Base-by-base conservation (phyloP, 2,113 vertebrate species). In the Cygnus buccinator region DNA sequence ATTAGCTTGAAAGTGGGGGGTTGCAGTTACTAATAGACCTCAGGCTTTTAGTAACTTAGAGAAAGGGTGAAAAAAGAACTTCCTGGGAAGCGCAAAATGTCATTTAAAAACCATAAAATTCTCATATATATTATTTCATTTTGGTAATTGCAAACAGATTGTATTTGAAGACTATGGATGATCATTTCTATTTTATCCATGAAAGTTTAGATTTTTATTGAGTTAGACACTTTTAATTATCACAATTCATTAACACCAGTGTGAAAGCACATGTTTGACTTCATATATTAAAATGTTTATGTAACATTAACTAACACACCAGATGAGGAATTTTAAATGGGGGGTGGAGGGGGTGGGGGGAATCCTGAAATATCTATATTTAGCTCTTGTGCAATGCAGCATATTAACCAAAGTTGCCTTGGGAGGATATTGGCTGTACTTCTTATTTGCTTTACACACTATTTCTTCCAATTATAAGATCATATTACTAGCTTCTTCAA, bases 1-100 rank as follows among this genome's bases (percentile, higher is more conserved):
- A 99, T 99, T 99, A 99, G 99, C 99, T 99, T 97, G 98, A 98
- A 98, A 99, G 98, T 99, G 97, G 98, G 98, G 98, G 98, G 98
- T 98, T 98, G 98, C 98, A 98, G 98, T 98, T 99, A 98, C 98
- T 99, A 99, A 98, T 98, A 99, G 99, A 99, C 98, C 98, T 98
- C 95, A 98, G 98, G 98, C 98, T 99, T 98, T 99, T 98, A 98
- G 98, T 99, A 98, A 99, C 98, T 99, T 99, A 97, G 98, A 97
- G 97, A 98, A 98, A 98, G 98, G 93, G 97, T 98, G 96, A 97
- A 98, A 97, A 86, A 87, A 98, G 96, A 98, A 98, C 97, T 98
- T 98, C 94, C 97, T 97, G 87, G 95, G 95, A 98, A 98, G 98
- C 96, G 84, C 97, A 97, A 96, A 97, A 98, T 98, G 98, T 98